Percentiles rank a stretch among this genome's conserved stretches.
These are phyloP conservation scores for Eucidaris tribuloides DNA, from an alignment of 35 echinoderm and acorn worm species.

Conservation along the genomic window DNA sequence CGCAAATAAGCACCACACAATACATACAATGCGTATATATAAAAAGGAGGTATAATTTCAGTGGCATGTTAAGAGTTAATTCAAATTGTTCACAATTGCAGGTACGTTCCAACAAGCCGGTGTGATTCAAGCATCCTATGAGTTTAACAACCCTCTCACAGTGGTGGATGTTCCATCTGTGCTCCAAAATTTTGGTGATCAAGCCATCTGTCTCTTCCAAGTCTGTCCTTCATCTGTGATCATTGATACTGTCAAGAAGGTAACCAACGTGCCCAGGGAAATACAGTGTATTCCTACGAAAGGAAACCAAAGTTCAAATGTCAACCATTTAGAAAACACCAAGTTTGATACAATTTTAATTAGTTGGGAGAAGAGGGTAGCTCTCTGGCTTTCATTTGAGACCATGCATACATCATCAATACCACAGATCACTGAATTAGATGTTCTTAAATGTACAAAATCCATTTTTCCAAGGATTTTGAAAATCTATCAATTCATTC, in stretches of 20 bases:
- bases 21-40: no score
- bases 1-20: neutral
- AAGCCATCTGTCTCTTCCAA: conserved; percentile 26
- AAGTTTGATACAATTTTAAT: neutral
- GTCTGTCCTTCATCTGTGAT: conserved; percentile 70
- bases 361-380: neutral
- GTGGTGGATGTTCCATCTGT: neutral
- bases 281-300: neutral
- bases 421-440: neutral
- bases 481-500: no score
- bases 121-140: conserved; percentile 78
- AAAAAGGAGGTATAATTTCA: neutral
- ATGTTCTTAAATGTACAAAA: neutral
- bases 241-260: conserved; percentile 81
- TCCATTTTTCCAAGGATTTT: neutral
- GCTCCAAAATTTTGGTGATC: neutral
- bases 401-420: no score
- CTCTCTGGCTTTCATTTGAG: neutral
- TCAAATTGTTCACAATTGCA: neutral
- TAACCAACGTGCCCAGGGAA: neutral
- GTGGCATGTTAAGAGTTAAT: neutral
- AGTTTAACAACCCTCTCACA: conserved; percentile 72
- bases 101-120: conserved; percentile 80
- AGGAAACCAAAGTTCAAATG: neutral
- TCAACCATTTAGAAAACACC: neutral